Conservation (phyloP, 1,140 invertebrate genomes). For the Trachelipus rathkii region DNA sequence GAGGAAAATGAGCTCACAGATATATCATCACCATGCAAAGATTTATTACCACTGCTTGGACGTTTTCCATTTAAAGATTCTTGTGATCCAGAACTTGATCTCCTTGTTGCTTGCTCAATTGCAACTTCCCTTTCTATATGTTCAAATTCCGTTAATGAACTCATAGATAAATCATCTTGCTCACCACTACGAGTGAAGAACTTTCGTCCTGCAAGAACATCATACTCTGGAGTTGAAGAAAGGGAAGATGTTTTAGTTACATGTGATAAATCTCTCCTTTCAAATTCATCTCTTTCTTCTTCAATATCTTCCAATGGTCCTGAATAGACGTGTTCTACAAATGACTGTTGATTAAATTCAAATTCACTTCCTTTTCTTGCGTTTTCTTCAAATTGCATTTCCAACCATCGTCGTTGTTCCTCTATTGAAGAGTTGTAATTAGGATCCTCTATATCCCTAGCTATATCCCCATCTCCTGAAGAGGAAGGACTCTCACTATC, state of each 20-base stretch:
- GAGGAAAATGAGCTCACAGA: constrained; percentile 86
- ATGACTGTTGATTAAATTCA: constrained; percentile 51
- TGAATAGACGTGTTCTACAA: constrained; percentile 42
- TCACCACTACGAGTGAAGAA: constrained; percentile 74
- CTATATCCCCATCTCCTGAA: constrained; percentile 20
- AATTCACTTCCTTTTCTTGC: constrained; percentile 28
- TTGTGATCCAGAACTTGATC: constrained; percentile 43
- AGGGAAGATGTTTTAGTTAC: constrained; percentile 67
- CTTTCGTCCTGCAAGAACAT: constrained; percentile 69
- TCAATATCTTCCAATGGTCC: constrained; percentile 81
- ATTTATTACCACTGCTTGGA: constrained; percentile 44
- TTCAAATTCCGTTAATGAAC: constrained; percentile 90
- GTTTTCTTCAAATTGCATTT: constrained; percentile 70
- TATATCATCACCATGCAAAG: constrained; percentile 73
- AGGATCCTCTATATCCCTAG: constrained; percentile 23
- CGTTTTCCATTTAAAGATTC: constrained; percentile 43
- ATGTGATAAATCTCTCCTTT: constrained; percentile 68
- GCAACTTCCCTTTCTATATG: constrained; percentile 71
- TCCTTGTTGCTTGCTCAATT: constrained; percentile 33
- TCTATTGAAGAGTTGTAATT: constrained; percentile 36
- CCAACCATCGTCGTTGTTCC: constrained; percentile 74
- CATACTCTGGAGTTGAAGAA: constrained; percentile 76
- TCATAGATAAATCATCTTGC: constrained; percentile 84
- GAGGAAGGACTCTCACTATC: constrained; percentile 28
- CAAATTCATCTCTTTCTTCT: constrained; percentile 64